These are phyloP conservation scores for Iphiclides podalirius DNA, from an alignment of 2,888 invertebrate species.

Conservation along the genomic window DNA sequence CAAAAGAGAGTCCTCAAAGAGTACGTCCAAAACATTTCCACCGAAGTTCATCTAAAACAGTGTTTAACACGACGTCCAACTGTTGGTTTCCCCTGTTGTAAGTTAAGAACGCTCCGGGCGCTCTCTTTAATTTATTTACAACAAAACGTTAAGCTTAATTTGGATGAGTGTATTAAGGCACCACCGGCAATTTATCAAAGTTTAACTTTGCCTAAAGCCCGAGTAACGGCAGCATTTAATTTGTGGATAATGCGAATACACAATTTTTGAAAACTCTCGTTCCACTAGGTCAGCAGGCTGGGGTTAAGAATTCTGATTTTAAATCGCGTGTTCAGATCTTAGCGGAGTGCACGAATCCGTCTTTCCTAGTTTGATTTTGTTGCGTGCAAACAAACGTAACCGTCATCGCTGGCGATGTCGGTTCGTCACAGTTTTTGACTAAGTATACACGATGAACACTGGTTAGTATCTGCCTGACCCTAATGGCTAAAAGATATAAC, in stretches of 20 bases:
- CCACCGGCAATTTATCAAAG: neutral
- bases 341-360: too few species aligned
- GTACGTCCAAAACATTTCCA: constrained; percentile 10
- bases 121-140: constrained; percentile 24
- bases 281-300: too few species aligned
- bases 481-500: too few species aligned
- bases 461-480: too few species aligned
- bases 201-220: neutral
- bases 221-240: neutral
- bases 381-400: too few species aligned
- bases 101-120: constrained; percentile 28
- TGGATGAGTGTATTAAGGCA: neutral
- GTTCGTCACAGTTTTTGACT: too few species aligned
- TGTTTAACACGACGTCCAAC: constrained; percentile 7
- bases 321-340: too few species aligned
- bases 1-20: constrained; percentile 9
- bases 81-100: constrained; percentile 11
- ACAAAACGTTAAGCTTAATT: constrained; percentile 1
- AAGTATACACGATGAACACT: too few species aligned
- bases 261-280: too few species aligned
- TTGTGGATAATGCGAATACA: neutral
- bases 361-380: too few species aligned
- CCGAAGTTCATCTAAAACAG: constrained; percentile 8
- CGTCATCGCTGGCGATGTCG: too few species aligned
- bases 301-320: too few species aligned